A percentile compares a stretch with the other conserved stretches of the same genome.
These are phyloP conservation scores for Notechis scutatus DNA, from an alignment of 2,113 vertebrate genomes.

Conservation along the genomic window DNA sequence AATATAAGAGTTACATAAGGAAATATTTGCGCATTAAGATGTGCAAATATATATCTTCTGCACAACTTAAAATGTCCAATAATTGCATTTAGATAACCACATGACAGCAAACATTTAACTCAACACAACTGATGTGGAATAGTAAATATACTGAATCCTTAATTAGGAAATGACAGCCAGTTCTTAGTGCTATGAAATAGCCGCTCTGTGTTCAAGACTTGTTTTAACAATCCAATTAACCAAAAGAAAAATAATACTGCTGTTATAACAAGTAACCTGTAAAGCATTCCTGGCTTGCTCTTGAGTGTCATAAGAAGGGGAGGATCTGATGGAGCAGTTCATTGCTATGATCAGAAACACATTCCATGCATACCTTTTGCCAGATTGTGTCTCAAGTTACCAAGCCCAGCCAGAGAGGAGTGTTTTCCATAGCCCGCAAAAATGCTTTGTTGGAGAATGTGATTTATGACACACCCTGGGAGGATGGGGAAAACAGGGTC, in stretches of 20 bases:
- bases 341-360: too few species aligned
- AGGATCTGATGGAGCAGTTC: too few species aligned
- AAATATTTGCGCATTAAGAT: conserved; percentile 11
- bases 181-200: background rate
- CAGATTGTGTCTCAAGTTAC: too few species aligned
- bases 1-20: background rate
- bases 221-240: conserved; percentile 13
- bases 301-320: too few species aligned
- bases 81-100: background rate
- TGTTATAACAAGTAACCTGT: background rate
- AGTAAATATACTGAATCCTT: conserved; percentile 14
- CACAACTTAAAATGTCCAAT: background rate
- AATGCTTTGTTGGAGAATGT: too few species aligned
- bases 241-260: background rate
- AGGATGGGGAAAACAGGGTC: too few species aligned
- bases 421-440: too few species aligned
- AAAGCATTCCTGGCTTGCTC: too few species aligned
- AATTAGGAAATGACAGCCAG: conserved; percentile 14
- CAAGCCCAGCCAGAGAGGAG: too few species aligned
- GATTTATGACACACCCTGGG: too few species aligned
- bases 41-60: background rate
- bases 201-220: conserved; percentile 1
- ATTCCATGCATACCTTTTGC: too few species aligned
- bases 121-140: conserved; percentile 7
- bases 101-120: conserved; percentile 21